Evolutionary conservation across 1,140 invertebrate genomes (phyloP), one percentile per base, ranked within the genome.

Genomic region (Drosophila triauraria): DNA sequence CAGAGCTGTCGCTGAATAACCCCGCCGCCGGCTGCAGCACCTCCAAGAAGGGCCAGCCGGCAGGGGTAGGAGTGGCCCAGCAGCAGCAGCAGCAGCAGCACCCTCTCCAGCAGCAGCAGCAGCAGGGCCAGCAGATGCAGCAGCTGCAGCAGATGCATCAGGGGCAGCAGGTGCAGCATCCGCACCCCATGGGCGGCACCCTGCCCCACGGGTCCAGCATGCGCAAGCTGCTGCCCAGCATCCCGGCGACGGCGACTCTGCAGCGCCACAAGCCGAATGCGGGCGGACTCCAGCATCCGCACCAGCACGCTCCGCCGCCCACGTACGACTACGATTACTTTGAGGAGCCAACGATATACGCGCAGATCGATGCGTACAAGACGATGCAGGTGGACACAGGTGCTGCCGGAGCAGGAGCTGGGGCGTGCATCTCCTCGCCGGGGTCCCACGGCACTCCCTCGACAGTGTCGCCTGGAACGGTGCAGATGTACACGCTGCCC

Each of bases 291-390:
- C 65, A 92, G 91, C 75, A 91, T 93, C 74, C 93, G 90, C 76
- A 82, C 82, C 68, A 82, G 67, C 90, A 76, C 67, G 78, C 79
- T 30, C 85, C 81, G 85, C 81, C 83, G 69, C 91, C 93, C 62
- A 93, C 93, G 61, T 94, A 84, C 71, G 93, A 87, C 71, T 87
- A 87, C 85, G 93, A 87, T 80, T 87, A 87, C 85, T 90, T 91
- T 67, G 94, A 94, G 57, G 94, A 94, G 63, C 93, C 95, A 27
- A 96, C 95, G 62, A 95, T 96, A 77, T 96, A 96, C 82, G 95
- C 95, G 25, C 95, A 95, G 93, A 96, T 96, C 91, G 95, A 96
- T 91, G 95, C 96, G 85, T 94, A 93, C 56, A 93, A 93, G 65
- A 90, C 91, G 61, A 77, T 84, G 75, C 78, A 85, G 77, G 85